phyloP scores from a whole-genome alignment of 2,888 invertebrate species.

The Cetonia aurata region DNA sequence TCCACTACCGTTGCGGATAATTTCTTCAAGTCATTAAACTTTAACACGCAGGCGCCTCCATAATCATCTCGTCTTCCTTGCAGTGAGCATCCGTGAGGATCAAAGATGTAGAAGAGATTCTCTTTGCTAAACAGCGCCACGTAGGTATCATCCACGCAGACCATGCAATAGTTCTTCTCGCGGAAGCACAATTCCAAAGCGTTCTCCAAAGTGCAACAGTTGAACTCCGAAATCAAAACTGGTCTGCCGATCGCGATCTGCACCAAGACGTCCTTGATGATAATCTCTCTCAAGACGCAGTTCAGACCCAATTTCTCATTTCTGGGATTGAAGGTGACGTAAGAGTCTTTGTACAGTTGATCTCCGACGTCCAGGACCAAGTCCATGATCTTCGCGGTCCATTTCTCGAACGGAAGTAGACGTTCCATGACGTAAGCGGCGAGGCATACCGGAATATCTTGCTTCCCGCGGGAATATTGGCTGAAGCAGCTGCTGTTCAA shows the following conservation, averaged over 20 bases:
- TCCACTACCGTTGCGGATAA: conserved; percentile 57
- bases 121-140: conserved; percentile 70
- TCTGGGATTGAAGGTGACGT: conserved; percentile 69
- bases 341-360: conserved; percentile 73
- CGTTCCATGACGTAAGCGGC: conserved; percentile 71
- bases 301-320: conserved; percentile 63
- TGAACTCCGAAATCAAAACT: conserved; percentile 57
- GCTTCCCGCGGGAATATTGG: conserved; percentile 66
- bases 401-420: conserved; percentile 69
- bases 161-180: conserved; percentile 70
- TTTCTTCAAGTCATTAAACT: conserved; percentile 53
- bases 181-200: conserved; percentile 72
- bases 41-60: conserved; percentile 51
- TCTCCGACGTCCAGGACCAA: conserved; percentile 71
- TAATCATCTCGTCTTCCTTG: conserved; percentile 65
- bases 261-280: conserved; percentile 66
- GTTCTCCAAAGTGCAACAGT: conserved; percentile 52
- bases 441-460: conserved; percentile 66
- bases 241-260: conserved; percentile 59
- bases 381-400: conserved; percentile 71
- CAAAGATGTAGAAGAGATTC: conserved; percentile 73
- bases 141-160: conserved; percentile 69
- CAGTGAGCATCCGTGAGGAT: conserved; percentile 71
- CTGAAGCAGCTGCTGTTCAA: conserved; percentile 64
- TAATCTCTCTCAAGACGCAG: conserved; percentile 69